A percentile compares a stretch with the other conserved stretches of the same genome.
phyloP scores from a whole-genome alignment of 2,797 vertebrate genomes.

The Sebastes aleutianus region DNA sequence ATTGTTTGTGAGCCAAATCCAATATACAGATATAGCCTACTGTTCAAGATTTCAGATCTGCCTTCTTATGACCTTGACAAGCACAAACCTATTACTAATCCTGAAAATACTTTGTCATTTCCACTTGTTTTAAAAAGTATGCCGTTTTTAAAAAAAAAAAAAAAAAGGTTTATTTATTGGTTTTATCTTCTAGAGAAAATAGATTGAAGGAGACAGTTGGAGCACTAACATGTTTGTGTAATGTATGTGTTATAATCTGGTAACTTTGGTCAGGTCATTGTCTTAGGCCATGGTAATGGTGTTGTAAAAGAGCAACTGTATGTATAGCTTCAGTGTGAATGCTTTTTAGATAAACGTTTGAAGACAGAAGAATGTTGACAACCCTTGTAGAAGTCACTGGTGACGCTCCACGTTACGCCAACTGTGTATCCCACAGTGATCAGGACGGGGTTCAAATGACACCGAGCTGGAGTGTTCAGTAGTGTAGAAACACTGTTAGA shows the following conservation, averaged over 20 bases:
- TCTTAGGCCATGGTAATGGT: slow-evolving; percentile 77
- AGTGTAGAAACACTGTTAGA: slow-evolving; percentile 81
- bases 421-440: slow-evolving; percentile 60
- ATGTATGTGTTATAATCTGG: slow-evolving; percentile 75
- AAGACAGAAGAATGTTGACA: slow-evolving; percentile 86
- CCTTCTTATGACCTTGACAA: slow-evolving; percentile 89
- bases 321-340: slow-evolving; percentile 81
- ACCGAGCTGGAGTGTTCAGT: slow-evolving; percentile 67
- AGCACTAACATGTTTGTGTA: slow-evolving; percentile 78
- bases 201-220: slow-evolving; percentile 78
- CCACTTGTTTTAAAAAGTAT: slow-evolving; percentile 79
- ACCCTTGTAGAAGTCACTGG: slow-evolving; percentile 78
- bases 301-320: slow-evolving; percentile 80
- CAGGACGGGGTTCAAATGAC: slow-evolving; percentile 46
- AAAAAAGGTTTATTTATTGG: slow-evolving; percentile 80
- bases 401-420: slow-evolving; percentile 65
- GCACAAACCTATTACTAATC: slow-evolving; percentile 88
- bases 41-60: slow-evolving; percentile 86
- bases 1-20: slow-evolving; percentile 87
- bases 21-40: slow-evolving; percentile 81
- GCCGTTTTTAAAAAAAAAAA: slow-evolving; percentile 63
- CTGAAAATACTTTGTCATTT: slow-evolving; percentile 80
- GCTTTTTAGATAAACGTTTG: slow-evolving; percentile 79
- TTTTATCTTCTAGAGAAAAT: slow-evolving; percentile 80
- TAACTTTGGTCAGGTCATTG: slow-evolving; percentile 77